Conservation (phyloP, 2,113 vertebrate species). For the Amphiprion percula region DNA sequence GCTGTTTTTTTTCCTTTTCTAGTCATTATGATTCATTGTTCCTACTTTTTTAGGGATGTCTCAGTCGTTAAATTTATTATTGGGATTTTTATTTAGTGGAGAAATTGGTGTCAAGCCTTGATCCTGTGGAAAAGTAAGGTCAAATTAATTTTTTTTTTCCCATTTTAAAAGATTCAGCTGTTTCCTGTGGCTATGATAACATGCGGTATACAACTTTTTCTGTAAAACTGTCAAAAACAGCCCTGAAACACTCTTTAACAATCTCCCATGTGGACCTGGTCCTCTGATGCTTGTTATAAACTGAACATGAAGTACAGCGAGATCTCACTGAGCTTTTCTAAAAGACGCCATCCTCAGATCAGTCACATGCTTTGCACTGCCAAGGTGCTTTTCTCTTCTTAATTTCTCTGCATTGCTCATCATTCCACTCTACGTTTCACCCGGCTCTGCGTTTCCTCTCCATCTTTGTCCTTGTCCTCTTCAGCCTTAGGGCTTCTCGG, state of each 20-base stretch:
- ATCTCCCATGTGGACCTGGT: background rate
- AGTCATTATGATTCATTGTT: slow-evolving; percentile 9
- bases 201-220: background rate
- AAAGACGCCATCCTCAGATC: background rate
- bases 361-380: background rate
- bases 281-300: slow-evolving; percentile 8
- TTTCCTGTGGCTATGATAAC: background rate
- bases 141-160: no score
- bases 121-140: no score
- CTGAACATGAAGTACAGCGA: slow-evolving; percentile 12
- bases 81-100: background rate
- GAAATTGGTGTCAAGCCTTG: no score
- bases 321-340: slow-evolving; percentile 18
- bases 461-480: slow-evolving; percentile 62
- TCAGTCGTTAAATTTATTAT: background rate
- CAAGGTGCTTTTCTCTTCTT: slow-evolving; percentile 32
- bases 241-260: background rate
- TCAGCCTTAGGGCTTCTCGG: slow-evolving; percentile 53
- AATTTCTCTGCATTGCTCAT: slow-evolving; percentile 36
- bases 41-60: background rate
- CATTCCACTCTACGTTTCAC: slow-evolving; percentile 11
- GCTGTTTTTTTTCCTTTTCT: slow-evolving; percentile 7
- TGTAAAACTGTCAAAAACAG: background rate
- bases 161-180: background rate
- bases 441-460: slow-evolving; percentile 12